Conservation (phyloP, 1,140 invertebrate species). For the Drosophila nigromelanica region DNA sequence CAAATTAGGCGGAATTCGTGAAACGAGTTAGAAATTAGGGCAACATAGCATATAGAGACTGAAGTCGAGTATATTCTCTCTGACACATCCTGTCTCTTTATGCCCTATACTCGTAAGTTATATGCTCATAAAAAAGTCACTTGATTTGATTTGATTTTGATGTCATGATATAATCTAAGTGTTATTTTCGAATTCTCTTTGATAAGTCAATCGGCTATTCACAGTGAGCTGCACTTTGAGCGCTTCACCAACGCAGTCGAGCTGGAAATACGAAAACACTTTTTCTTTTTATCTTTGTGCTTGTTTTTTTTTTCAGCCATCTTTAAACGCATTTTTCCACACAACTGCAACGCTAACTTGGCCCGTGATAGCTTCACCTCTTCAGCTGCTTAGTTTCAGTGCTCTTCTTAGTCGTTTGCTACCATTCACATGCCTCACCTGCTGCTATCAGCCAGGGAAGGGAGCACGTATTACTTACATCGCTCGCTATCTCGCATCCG, state of each 20-base stretch:
- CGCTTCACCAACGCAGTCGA: constrained; percentile 17
- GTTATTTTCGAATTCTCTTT: background rate
- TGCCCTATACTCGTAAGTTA: too few relatives aligned
- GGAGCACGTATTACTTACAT: constrained; percentile 28
- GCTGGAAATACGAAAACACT: constrained; percentile 14
- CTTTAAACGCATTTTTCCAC: constrained; percentile 23
- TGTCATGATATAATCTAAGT: constrained; percentile 28
- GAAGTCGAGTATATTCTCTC: too few relatives aligned
- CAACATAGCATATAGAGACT: too few relatives aligned
- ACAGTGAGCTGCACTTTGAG: constrained; percentile 6
- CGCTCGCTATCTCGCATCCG: constrained; percentile 42
- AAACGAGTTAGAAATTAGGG: too few relatives aligned
- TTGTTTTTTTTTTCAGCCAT: constrained; percentile 24
- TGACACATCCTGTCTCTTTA: too few relatives aligned
- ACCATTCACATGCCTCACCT: constrained; percentile 22
- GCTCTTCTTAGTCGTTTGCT: background rate
- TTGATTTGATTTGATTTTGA: constrained; percentile 19
- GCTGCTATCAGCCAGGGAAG: constrained; percentile 5
- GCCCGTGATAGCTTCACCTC: constrained; percentile 9
- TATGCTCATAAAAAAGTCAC: background rate
- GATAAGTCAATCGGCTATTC: constrained; percentile 22
- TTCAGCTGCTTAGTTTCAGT: background rate
- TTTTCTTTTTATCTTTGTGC: constrained; percentile 33
- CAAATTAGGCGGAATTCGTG: too few relatives aligned
- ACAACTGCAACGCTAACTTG: constrained; percentile 18